Conservation (phyloP, 2,888 invertebrate species). For the Phymatocera aterrima region DNA sequence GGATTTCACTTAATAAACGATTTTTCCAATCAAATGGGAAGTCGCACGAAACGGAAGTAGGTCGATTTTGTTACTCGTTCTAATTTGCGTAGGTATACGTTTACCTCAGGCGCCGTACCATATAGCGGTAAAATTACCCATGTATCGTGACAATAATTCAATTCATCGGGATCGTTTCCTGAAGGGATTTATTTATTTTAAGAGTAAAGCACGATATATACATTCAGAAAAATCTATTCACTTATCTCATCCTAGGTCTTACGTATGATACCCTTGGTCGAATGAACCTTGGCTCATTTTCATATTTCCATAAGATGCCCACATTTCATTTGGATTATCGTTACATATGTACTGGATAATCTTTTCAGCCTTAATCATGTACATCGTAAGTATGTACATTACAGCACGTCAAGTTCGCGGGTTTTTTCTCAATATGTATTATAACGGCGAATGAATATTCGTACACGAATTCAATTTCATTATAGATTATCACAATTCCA, state of each 20-base stretch:
- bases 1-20: background rate
- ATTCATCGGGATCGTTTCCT: background rate
- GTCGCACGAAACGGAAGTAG: background rate
- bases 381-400: background rate
- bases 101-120: background rate
- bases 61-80: background rate
- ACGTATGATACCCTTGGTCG: too few relatives aligned
- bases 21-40: too few relatives aligned
- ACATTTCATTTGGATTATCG: too few relatives aligned
- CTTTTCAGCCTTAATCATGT: too few relatives aligned
- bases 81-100: background rate
- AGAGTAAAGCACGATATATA: background rate
- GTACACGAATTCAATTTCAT: background rate
- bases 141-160: background rate
- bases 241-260: too few relatives aligned
- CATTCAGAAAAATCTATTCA: background rate
- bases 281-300: too few relatives aligned
- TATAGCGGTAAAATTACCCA: background rate
- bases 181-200: slow-evolving; percentile 3
- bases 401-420: background rate
- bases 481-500: background rate
- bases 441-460: background rate
- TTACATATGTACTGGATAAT: background rate
- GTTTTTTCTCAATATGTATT: background rate
- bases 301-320: too few relatives aligned